phyloP scores from a whole-genome alignment of 2,113 vertebrate species.

The Cebidichthys violaceus region DNA sequence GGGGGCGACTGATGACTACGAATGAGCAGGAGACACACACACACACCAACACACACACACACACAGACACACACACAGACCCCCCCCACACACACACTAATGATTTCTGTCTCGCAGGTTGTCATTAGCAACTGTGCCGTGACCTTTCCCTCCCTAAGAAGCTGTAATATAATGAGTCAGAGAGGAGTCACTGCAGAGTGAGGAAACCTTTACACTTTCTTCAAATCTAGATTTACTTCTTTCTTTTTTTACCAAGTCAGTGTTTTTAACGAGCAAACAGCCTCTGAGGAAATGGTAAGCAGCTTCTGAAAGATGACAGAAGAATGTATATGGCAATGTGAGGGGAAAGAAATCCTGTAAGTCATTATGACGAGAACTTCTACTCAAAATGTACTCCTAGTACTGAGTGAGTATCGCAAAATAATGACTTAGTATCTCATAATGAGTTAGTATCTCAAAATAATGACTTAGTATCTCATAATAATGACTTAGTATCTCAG shows the following conservation, averaged over 20 bases:
- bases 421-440: too few relatives aligned
- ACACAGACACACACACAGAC: constrained; percentile 26
- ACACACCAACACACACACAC: constrained; percentile 11
- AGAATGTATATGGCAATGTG: too few relatives aligned
- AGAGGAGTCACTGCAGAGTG: constrained; percentile 24
- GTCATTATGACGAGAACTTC: neutral
- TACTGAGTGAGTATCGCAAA: too few relatives aligned
- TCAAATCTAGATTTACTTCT: constrained; percentile 17
- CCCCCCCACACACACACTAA: constrained; percentile 15
- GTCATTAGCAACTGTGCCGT: constrained; percentile 77
- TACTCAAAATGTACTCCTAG: neutral
- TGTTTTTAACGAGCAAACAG: constrained; percentile 29
- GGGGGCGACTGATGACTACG: constrained; percentile 77
- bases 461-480: neutral
- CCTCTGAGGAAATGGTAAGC: constrained; percentile 12
- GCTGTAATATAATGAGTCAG: constrained; percentile 57
- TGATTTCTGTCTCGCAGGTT: constrained; percentile 60
- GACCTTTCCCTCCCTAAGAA: constrained; percentile 68
- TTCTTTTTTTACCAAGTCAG: neutral
- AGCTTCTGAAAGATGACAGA: neutral
- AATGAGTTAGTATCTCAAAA: too few relatives aligned
- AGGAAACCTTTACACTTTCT: constrained; percentile 35
- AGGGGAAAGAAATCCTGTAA: neutral
- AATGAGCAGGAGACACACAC: constrained; percentile 52
- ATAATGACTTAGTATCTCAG: neutral